Conservation (phyloP, 92 coral and sea anemone genomes). For the Phymanthus crucifer region DNA sequence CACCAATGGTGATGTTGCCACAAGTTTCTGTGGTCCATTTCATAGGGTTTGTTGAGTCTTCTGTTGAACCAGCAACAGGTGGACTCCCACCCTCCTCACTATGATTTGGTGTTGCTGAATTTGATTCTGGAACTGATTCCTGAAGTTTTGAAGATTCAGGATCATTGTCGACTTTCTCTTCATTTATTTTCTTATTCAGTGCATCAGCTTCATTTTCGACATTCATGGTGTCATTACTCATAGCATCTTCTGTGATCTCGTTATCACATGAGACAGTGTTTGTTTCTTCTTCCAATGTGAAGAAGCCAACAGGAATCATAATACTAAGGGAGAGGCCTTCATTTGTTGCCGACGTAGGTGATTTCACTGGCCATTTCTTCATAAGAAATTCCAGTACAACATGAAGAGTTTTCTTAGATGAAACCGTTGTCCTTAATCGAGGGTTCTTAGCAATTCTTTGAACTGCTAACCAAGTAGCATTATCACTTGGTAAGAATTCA, state of each 20-base stretch:
- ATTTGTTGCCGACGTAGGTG: conserved; percentile 37
- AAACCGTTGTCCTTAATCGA: conserved; percentile 79
- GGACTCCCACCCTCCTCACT: neutral
- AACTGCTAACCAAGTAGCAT: conserved; percentile 83
- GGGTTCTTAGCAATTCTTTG: conserved; percentile 89
- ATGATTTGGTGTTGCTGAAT: conserved; percentile 4
- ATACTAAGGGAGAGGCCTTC: conserved; percentile 52
- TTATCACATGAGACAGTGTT: neutral
- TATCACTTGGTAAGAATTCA: conserved; percentile 78
- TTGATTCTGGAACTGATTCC: neutral
- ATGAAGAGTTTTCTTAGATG: conserved; percentile 77
- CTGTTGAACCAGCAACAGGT: conserved; percentile 21
- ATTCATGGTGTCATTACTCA: neutral
- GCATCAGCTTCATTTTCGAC: neutral
- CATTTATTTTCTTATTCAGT: conserved; percentile 8
- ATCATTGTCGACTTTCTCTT: conserved; percentile 11
- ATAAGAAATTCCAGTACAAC: conserved; percentile 67
- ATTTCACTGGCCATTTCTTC: conserved; percentile 76
- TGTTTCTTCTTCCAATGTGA: conserved; percentile 5
- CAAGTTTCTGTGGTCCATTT: conserved; percentile 75
- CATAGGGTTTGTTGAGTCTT: conserved; percentile 24
- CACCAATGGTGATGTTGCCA: conserved; percentile 80
- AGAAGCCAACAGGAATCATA: conserved; percentile 60
- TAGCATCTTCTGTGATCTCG: neutral
- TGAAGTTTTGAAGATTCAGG: neutral